These are phyloP conservation scores for Ariopsis seemanni DNA, from an alignment of 2,113 vertebrate species.

Conservation along the genomic window DNA sequence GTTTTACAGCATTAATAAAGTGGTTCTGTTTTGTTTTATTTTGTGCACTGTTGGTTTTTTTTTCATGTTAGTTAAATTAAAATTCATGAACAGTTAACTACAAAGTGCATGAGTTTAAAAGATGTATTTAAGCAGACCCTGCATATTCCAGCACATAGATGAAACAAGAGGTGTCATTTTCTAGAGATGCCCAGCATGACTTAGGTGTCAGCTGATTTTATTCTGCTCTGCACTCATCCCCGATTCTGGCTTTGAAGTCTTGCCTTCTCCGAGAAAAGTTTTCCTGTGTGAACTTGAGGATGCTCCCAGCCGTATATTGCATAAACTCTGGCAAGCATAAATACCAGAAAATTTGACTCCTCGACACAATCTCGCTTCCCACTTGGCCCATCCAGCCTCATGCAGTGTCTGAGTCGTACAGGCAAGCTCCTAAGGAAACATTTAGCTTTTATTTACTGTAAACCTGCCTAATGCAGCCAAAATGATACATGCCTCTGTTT, in stretches of 20 bases:
- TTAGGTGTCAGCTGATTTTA: conserved; percentile 32
- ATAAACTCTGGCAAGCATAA: conserved; percentile 56
- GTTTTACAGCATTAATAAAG: not conserved
- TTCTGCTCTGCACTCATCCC: conserved; percentile 2
- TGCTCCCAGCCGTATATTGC: conserved; percentile 55
- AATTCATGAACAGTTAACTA: not conserved
- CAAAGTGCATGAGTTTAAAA: conserved; percentile 1
- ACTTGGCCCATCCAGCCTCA: conserved; percentile 56
- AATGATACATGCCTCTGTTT: conserved; percentile 69
- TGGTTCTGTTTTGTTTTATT: not conserved
- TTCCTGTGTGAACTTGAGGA: conserved; percentile 50
- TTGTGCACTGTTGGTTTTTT: not conserved
- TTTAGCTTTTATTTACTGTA: conserved; percentile 68
- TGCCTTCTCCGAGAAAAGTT: conserved; percentile 46
- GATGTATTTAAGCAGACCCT: not conserved
- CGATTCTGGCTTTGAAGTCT: conserved; percentile 36
- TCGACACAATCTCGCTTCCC: conserved; percentile 55
- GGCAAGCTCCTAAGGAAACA: conserved; percentile 59
- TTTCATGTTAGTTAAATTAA: conserved; percentile 11
- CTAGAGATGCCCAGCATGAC: conserved; percentile 19
- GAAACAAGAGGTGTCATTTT: conserved; percentile 9
- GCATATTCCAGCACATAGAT: not conserved
- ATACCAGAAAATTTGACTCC: conserved; percentile 63
- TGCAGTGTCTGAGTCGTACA: conserved; percentile 39
- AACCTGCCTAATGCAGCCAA: conserved; percentile 67